Evolutionary conservation across 2,888 invertebrate species (phyloP).

Genomic region (Uloborus plumipes): DNA sequence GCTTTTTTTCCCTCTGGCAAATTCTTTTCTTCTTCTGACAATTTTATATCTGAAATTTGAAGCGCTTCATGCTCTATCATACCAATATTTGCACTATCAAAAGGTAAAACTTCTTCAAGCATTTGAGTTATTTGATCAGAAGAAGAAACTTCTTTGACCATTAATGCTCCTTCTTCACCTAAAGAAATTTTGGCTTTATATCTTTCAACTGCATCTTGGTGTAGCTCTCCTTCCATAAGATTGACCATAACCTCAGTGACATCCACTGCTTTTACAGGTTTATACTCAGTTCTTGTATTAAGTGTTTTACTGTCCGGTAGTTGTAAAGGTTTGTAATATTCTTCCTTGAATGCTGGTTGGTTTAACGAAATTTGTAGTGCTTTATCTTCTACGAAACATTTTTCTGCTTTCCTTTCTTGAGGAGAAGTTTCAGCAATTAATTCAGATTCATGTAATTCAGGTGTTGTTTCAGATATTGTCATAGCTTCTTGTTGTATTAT

Average conservation of each 20-base stretch:
- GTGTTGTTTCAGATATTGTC: slow-evolving; percentile 47
- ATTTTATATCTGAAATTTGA: slow-evolving; percentile 40
- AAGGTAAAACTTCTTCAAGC: slow-evolving; percentile 21
- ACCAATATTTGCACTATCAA: slow-evolving; percentile 16
- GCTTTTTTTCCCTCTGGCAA: slow-evolving; percentile 20
- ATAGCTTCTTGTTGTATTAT: slow-evolving; percentile 56
- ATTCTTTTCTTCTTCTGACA: slow-evolving; percentile 36
- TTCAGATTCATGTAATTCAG: slow-evolving; percentile 61
- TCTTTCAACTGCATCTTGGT: slow-evolving; percentile 14
- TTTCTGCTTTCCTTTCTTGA: slow-evolving; percentile 21
- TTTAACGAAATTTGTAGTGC: slow-evolving; percentile 57
- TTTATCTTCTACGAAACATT: slow-evolving; percentile 46
- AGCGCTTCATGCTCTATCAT: slow-evolving; percentile 46
- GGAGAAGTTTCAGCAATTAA: slow-evolving; percentile 24
- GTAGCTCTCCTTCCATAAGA: slow-evolving; percentile 62
- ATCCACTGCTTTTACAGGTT: slow-evolving; percentile 59
- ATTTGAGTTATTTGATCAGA: slow-evolving; percentile 23
- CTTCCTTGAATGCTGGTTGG: slow-evolving; percentile 61
- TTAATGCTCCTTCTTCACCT: slow-evolving; percentile 54
- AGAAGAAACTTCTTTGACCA: slow-evolving; percentile 32
- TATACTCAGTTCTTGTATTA: slow-evolving; percentile 23
- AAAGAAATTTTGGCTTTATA: slow-evolving; percentile 32
- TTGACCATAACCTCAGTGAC: slow-evolving; percentile 57
- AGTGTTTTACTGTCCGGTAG: slow-evolving; percentile 34
- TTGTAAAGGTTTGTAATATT: slow-evolving; percentile 48